Base-by-base conservation (phyloP, 2,888 invertebrate genomes). In the Polydrusus pterygomalis region DNA sequence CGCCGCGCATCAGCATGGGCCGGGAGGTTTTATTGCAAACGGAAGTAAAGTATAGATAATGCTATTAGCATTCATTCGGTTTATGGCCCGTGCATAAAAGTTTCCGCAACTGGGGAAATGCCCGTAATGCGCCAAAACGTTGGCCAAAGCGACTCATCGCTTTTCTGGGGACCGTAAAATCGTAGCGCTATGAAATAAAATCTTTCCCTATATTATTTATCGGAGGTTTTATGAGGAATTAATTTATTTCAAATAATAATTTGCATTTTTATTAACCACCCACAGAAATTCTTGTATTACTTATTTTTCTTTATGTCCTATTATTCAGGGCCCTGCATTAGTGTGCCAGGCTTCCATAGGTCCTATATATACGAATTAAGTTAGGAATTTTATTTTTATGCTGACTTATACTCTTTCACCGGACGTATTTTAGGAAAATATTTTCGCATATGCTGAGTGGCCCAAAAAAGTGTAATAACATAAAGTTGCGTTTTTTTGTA, bases 41-140 rank as follows among this genome's bases (percentile, higher is more conserved):
- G 87, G 87, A 87, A 86, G 86, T 84, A 82, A 84, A 84, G 86
- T 87, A 87, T 87, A 88, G 87, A 87, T 88, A 88, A 87, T 88
- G 86, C 87, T 89, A 90, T 90, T 90, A 90, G 89, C 89, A 90
- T 90, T 90, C 90, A 89, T 89, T 90, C 89, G 89, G 88, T 90
- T 90, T 90, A 90, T 90, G 90, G 89, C 85, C 89, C 90, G 88
- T 90, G 89, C 89, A 90, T 88, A 88, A 88, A 88, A 87, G 88
- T 87, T 87, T 88, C 88, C 88, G 87, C 83, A 85, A 84, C 80
- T 84, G 83, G 85, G 85, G 85, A 87, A 87, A 86, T 82, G 83
- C 80, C 81, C 83, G 83, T 84, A 83, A 84, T 84, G 83, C 81
- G 80, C 74, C 74, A 70, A 74, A 77, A 70, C 77, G 77, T 71